Base-by-base conservation (phyloP, 1,140 invertebrate genomes). In the Thaumatotibia leucotreta region DNA sequence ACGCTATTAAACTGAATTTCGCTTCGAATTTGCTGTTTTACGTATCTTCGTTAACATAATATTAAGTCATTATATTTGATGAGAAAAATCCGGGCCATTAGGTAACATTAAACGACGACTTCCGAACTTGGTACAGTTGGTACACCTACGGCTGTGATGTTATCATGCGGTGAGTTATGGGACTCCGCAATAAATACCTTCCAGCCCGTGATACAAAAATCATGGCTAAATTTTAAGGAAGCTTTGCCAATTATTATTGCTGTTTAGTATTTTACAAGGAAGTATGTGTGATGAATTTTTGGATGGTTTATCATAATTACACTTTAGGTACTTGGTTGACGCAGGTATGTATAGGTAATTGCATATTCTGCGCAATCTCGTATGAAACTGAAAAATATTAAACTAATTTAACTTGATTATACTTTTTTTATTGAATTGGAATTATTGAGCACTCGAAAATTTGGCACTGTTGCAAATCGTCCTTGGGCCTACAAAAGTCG, bases 91-190 rank as follows among this genome's bases (percentile, higher is more conserved):
- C 2, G 50, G 54, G 20, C 52, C 23, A 64, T 65, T 65, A 65
- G 49, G 50, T 67, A 27, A 64, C 68, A 64, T 66, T 70, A 66
- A 70, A 66, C 65, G 61, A 50, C 39, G 27, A 72, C 66, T 68
- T 72, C 70, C 70, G 61, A 68, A 52, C 61, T 63, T 58, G 50
- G 22, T n/a, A n/a, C n/a, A n/a, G n/a, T n/a, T n/a, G n/a, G n/a
- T 64, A 65, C 54, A 63, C 32, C 49, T 52, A 39, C 45, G 29
- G 29, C 29, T 33, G 61, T 63, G 79, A 84, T 84, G 62, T 67
- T 82, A 84, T 82, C 82, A 35, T 11, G 66, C 32, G 39, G 63
- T 81, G 74, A 84, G 72, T 78, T 84, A 82, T 84, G 75, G 73
- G 71, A 54, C 58, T 69, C 77, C 23, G 24, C 52, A 58, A 58